These are phyloP conservation scores for Cyanoderma ruficeps DNA, from an alignment of 2,113 vertebrate species.

Conservation along the genomic window DNA sequence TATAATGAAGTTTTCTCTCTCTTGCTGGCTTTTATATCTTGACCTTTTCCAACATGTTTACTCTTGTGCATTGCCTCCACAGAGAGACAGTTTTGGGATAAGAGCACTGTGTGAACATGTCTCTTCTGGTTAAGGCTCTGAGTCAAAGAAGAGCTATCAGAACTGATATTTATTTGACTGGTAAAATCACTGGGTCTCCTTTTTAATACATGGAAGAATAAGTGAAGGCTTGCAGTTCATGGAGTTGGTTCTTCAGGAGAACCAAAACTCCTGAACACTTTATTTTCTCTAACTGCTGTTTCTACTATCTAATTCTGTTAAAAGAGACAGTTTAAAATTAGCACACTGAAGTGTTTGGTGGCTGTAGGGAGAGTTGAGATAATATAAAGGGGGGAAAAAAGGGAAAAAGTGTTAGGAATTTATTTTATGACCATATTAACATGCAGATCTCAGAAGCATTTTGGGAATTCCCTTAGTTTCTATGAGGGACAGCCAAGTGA, in stretches of 20 bases:
- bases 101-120: not conserved
- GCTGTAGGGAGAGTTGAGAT: not conserved
- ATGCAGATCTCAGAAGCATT: not conserved
- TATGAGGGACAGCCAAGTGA: not conserved
- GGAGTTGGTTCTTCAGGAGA: not conserved
- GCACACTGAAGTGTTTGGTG: not conserved
- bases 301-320: not conserved
- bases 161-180: not conserved
- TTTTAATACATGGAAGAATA: not conserved
- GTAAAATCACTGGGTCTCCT: not conserved
- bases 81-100: not conserved
- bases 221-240: not conserved
- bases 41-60: not conserved
- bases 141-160: not conserved
- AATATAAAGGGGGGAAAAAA: not conserved
- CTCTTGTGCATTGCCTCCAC: not conserved
- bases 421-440: not conserved
- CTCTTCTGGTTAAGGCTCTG: not conserved
- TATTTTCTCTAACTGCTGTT: not conserved
- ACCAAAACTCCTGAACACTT: not conserved
- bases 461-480: not conserved
- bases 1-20: not conserved
- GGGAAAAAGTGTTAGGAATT: not conserved
- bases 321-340: not conserved
- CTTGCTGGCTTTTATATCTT: not conserved